A percentile compares a stretch with the other conserved stretches of the same genome.
These are phyloP conservation scores for Podilymbus podiceps DNA, from an alignment of 2,113 vertebrate species.

Conservation along the genomic window DNA sequence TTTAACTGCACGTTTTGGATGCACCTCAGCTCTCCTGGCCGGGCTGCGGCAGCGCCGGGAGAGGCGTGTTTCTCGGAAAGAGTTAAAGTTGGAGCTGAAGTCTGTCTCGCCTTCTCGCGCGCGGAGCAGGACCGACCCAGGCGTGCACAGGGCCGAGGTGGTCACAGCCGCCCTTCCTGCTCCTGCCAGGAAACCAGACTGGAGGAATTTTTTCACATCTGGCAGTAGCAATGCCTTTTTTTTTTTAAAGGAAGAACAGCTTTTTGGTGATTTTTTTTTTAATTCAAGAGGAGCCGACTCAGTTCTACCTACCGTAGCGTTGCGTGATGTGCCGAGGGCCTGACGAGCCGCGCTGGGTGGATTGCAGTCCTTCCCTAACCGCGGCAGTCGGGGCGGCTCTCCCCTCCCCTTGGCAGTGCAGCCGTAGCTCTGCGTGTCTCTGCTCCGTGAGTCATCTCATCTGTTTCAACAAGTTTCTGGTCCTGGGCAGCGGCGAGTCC, in stretches of 20 bases:
- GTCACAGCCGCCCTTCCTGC: not conserved
- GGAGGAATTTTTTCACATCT: slow-evolving; percentile 15
- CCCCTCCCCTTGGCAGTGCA: not conserved
- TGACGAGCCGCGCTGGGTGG: not conserved
- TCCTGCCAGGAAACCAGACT: not conserved
- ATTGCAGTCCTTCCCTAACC: not conserved
- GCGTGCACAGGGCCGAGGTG: not conserved
- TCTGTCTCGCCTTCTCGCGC: not conserved
- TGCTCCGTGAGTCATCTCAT: not conserved
- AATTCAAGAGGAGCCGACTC: not conserved
- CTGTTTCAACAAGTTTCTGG: not conserved
- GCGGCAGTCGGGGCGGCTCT: not conserved
- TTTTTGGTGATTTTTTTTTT: not conserved
- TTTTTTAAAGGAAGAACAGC: not conserved
- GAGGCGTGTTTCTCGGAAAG: not conserved
- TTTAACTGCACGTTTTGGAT: accelerated
- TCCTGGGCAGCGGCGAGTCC: not conserved
- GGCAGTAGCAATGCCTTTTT: not conserved
- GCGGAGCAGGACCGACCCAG: not conserved
- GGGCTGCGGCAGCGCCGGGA: accelerated
- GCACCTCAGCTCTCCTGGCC: not conserved
- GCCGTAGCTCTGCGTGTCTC: accelerated
- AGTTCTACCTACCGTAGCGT: not conserved
- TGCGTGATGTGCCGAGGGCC: not conserved
- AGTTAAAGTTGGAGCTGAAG: not conserved